These are phyloP conservation scores for Melieria omissa DNA, from an alignment of 2,888 invertebrate species.

Conservation along the genomic window DNA sequence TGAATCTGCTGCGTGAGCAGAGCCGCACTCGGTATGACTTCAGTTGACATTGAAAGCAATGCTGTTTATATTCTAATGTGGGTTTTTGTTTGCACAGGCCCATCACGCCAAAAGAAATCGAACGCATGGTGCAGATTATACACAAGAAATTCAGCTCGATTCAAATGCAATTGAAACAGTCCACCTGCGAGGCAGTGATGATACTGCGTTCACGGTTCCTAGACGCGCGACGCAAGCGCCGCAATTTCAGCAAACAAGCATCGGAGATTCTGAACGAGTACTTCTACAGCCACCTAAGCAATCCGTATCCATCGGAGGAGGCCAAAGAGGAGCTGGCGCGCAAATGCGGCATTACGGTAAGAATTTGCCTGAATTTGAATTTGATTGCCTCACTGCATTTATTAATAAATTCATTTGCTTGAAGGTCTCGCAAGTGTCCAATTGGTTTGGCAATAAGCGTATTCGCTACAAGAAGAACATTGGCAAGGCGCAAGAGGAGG, in stretches of 20 bases:
- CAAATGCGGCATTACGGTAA: conserved; percentile 98
- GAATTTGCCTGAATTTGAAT: not conserved
- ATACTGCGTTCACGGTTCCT: conserved; percentile 83
- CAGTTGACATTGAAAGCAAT: conserved; percentile 96
- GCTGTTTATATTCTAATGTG: not conserved
- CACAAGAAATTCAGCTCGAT: conserved; percentile 98
- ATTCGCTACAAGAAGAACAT: conserved; percentile 99
- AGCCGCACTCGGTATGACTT: conserved; percentile 97
- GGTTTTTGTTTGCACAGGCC: conserved; percentile 71
- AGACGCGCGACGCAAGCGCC: conserved; percentile 87
- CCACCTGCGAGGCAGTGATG: conserved; percentile 99
- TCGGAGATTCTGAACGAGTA: conserved; percentile 99
- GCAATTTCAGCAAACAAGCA: conserved; percentile 99
- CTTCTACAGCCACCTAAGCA: conserved; percentile 99
- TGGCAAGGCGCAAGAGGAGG: conserved; percentile 99
- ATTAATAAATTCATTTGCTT: not conserved
- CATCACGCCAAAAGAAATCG: conserved; percentile 98
- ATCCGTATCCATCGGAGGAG: conserved; percentile 99
- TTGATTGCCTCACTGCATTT: not conserved
- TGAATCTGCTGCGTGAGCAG: conserved; percentile 96
- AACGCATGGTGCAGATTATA: conserved; percentile 98
- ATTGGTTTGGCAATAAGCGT: conserved; percentile 99
- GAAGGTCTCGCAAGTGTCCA: conserved; percentile 83
- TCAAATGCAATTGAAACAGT: conserved; percentile 98
- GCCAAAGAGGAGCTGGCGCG: conserved; percentile 99